Evolutionary conservation across 2,888 invertebrate genomes (phyloP), one percentile per base, ranked within the genome.

Genomic region (Caenorhabditis angaria): DNA sequence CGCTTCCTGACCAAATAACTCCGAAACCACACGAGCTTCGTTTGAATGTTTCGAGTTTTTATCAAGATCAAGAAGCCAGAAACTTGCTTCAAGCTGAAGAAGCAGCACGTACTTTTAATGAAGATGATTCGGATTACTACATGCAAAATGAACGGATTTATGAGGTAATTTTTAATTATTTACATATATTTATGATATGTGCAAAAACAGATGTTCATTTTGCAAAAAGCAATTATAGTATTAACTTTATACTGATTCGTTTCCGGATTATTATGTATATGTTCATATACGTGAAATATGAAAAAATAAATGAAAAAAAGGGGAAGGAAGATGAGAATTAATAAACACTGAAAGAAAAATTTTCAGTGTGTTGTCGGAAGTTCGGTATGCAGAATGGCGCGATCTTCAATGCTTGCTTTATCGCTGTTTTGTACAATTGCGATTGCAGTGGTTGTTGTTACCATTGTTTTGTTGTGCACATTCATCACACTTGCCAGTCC

Each of bases 401-500:
- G 77, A 27, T 74, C 77, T 1, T 69, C 77, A 22, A 61, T 77
- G 60, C 61, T 77, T 1, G 74, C 74, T 60, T 48, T 77, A 22
- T 74, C 74, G 14, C 35, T 77, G 18, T 74, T 74, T 57, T 74
- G 69, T 51, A 74, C 74, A 18, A 64, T 77, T n/a, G 74, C 74
- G 8, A 66, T 77, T 10, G 74, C 77, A 1, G 77, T 74, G 10
- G 56, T 77, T 24, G 57, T 77, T 20, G 68, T 77, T 29, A 60
- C 71, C 5, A 69, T 78, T 51, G 76, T 76, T 53, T 59, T 78
- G n/a, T 41, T 78, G 24, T 78, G 76, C 65, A 76, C 78, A 50
- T 70, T 78, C 29, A 57, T 76, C 55, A 66, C 76, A 20, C 54
- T 78, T 27, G 59, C 78, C 14, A 68, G 66, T 50, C 58, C 74